Base-by-base conservation (phyloP, 2,113 vertebrate species). In the Coturnix japonica region DNA sequence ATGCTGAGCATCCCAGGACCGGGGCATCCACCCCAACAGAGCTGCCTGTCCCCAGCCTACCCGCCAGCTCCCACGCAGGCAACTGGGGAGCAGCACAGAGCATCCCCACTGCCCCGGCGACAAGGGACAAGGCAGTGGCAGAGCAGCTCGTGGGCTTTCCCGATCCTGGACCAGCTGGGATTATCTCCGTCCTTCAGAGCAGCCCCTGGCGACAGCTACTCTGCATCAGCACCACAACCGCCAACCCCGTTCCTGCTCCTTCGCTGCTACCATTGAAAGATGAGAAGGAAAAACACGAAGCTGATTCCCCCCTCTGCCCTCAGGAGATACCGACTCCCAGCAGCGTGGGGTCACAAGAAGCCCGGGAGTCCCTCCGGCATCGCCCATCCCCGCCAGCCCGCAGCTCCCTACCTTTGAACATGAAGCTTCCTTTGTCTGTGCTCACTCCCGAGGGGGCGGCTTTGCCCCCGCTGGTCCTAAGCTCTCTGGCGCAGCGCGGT, bases 341-440 rank as follows among this genome's bases (percentile, higher is more conserved):
- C 46, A n/a, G 28, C 0, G 0, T 18, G 8, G 56, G 63, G 35
- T 59, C 79, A 51, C 64, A 19, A 26, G 4, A 89, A 87, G 23
- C 84, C 82, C 61, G 67, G 56, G 90, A 33, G 4, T 78, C 87
- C 90, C 91, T 87, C 89, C 63, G 9, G 82, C 80, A 65, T 73
- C 74, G 3, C 78, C 71, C 77, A 93, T 66, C 95, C 85, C 75
- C 74, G 78, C 47, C 60, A 91, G 49, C 92, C 95, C 78, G 14
- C 75, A 91, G 90, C 93, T 94, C 96, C 97, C 89, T 97, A 98
- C 97, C 98, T 98, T 98, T 98, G 94, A 98, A 98, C 97, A 98
- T 98, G 97, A 97, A 98, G 97, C 95, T 97, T 97, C 93, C 97
- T 98, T 98, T 98, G 97, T 98, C 95, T 98, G 94, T 18, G 82